Evolutionary conservation across 2,113 vertebrate species (phyloP), one percentile per base, ranked within the genome.

Genomic region (Strix aluco): DNA sequence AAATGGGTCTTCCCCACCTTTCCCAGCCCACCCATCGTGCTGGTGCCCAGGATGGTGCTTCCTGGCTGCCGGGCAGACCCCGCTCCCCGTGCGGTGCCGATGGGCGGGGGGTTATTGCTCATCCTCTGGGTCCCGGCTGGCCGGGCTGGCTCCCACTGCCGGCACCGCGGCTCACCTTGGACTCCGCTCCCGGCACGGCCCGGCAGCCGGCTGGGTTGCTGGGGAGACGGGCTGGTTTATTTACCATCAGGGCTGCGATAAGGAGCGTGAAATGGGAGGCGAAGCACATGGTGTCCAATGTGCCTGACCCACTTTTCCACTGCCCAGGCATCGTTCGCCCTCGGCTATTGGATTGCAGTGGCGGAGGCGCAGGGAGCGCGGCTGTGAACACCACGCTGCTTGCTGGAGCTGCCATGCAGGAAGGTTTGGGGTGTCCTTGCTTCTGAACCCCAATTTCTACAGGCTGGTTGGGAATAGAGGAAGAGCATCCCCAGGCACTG

Each of bases 301-400:
- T 86, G 93, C 93, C 96, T 96, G 97, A 96, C 94, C 94, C 95
- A 97, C 88, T 97, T 96, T 96, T 92, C 82, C 80, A 69, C 19
- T 8, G 17, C 78, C 67, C 40, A 5, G 89, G 73, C 81, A 32
- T 10, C 1, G 30, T 81, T 84, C 11, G 10, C 86, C 59, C n/a
- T 94, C 27, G 10, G 97, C 57, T 59, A 81, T 87, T 69, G 95
- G 88, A 69, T 96, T 92, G 90, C 96, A 72, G 85, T 1, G 15
- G n/a, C 7, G 2, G 58, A 71, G 65, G 63, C 1, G 5, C 30
- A 20, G 49, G n/a, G 58, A 81, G 73, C 4, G 3, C 1, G 2
- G 67, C 52, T 15, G 13, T 5, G 1, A 49, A 15, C 3, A 2
- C 44, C 42, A 26, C 3, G 5, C 55, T 32, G 70, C 78, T 77